Evolutionary conservation across 2,888 invertebrate genomes (phyloP).

Genomic region (Sipha maydis): DNA sequence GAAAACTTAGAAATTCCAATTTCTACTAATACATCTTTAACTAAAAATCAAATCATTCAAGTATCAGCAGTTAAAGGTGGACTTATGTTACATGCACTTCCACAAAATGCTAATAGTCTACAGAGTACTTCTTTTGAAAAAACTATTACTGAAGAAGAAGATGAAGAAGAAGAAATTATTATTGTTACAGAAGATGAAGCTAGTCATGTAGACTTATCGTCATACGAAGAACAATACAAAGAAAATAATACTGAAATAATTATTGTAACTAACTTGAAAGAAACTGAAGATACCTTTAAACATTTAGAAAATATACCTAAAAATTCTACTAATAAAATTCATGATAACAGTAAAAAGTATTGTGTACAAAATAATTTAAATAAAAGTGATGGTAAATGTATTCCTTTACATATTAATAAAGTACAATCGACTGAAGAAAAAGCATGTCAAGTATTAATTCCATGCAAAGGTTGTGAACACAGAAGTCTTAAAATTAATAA

Average conservation of each 20-base stretch:
- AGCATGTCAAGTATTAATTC: constrained; percentile 38
- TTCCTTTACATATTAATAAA: background rate
- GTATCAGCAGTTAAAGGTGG: constrained; percentile 49
- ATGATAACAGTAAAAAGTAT: background rate
- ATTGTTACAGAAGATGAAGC: constrained; percentile 59
- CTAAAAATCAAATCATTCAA: constrained; percentile 38
- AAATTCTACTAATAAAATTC: background rate
- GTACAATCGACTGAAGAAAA: constrained; percentile 22
- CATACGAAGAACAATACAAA: constrained; percentile 7
- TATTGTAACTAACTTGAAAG: constrained; percentile 41
- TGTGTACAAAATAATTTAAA: background rate
- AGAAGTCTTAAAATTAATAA: constrained; percentile 59
- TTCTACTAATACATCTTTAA: background rate
- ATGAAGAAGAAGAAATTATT: constrained; percentile 49
- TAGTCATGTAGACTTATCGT: background rate
- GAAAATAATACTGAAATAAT: constrained; percentile 47
- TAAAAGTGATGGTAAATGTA: background rate
- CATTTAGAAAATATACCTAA: background rate
- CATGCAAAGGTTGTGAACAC: constrained; percentile 48
- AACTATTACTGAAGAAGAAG: background rate
- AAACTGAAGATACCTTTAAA: constrained; percentile 2
- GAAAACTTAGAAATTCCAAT: background rate
- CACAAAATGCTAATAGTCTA: background rate
- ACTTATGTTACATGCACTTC: constrained; percentile 54
- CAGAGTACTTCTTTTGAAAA: background rate